Base-by-base conservation (phyloP, 2,888 invertebrate species). In the Chrysina gloriosa region DNA sequence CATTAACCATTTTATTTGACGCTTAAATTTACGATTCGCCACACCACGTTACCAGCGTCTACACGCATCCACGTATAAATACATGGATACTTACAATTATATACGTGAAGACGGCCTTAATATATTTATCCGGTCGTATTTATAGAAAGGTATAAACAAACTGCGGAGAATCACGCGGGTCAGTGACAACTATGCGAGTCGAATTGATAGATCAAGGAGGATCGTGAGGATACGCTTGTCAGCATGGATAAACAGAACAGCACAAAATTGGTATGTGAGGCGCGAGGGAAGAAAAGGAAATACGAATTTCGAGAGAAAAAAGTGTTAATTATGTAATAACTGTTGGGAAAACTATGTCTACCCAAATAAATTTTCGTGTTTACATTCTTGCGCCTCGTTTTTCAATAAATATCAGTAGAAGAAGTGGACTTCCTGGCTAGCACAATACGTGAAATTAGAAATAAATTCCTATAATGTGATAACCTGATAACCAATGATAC, bases 1-100 rank as follows among this genome's bases (percentile, higher is more conserved):
- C 78, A 77, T 78, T 77, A 78, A 76, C 74, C 77, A 75, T 77
- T 80, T 78, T 79, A 78, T 78, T 77, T 77, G 79, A 80, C 79
- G 77, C 69, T 73, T 54, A 70, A 77, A 79, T 79, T 80, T 80
- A 79, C 77, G 77, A 74, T 73, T 71, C 70, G 72, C 73, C 67
- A 74, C 56, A 67, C 48, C 47, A 47, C 16, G 9, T 19, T 47
- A 19, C 47, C 2, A n/a, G n/a, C n/a, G n/a, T n/a, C n/a, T n/a
- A n/a, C n/a, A n/a, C n/a, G n/a, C n/a, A 3, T 4, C 16, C 9
- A 5, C 58, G 58, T 61, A 56, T 68, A 58, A 11, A 47, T 9
- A 47, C 47, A 19, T 19, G 47, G 4, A 19, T 47, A 21, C 16
- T 27, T 50, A 27, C 50, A 14, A 27, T 25, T 50, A 50, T 50